Evolutionary conservation across 2,113 vertebrate species (phyloP).

Genomic region (Ornithorhynchus anatinus): DNA sequence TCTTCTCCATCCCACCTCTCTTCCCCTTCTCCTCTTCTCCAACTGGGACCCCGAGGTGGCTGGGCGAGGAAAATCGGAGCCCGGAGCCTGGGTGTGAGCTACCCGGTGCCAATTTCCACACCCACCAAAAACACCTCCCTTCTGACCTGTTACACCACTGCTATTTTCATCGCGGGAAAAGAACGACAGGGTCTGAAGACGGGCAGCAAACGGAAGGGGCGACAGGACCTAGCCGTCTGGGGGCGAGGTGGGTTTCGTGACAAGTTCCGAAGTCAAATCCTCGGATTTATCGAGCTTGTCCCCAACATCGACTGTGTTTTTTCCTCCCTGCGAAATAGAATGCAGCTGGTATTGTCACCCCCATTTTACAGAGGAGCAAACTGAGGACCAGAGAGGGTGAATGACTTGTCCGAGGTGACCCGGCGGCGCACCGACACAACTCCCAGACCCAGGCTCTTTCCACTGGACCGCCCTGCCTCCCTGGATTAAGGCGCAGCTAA

Average conservation of each 20-base stretch:
- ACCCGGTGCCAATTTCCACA: constrained; percentile 16
- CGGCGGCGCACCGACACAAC: too few species aligned
- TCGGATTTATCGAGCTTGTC: not conserved
- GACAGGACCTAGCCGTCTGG: not conserved
- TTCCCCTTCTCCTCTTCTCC: constrained; percentile 31
- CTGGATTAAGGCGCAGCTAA: too few species aligned
- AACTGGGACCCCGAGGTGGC: constrained; percentile 42
- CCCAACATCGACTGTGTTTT: too few species aligned
- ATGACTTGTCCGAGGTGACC: too few species aligned
- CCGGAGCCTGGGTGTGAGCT: constrained; percentile 45
- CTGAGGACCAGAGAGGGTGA: too few species aligned
- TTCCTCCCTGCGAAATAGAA: too few species aligned
- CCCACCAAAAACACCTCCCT: constrained; percentile 52
- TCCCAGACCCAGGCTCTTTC: too few species aligned
- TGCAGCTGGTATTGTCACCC: too few species aligned
- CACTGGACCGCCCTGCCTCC: too few species aligned
- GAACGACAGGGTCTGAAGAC: not conserved
- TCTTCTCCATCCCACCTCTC: too few species aligned
- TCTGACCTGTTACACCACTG: constrained; percentile 49
- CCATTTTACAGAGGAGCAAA: too few species aligned
- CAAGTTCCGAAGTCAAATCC: not conserved
- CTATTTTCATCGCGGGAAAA: constrained; percentile 31
- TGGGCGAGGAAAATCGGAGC: constrained; percentile 36
- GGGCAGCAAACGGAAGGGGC: not conserved
- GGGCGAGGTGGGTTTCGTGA: too few species aligned